Percentiles rank a stretch among this genome's conserved stretches.
Conservation (phyloP, 2,113 vertebrate species). For the Fukomys damarensis region DNA sequence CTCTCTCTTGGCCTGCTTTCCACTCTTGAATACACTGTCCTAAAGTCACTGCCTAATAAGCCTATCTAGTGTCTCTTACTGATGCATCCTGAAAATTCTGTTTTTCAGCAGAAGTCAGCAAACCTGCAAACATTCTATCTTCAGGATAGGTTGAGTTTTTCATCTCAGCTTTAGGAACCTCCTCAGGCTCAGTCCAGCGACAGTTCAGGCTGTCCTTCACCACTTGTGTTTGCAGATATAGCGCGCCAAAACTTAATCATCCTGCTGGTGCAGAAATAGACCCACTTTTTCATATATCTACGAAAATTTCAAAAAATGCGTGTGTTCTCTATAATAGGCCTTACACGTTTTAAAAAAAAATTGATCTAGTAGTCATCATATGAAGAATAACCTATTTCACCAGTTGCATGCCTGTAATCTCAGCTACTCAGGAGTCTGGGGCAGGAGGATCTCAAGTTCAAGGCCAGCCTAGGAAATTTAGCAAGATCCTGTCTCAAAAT, state of each 20-base stretch:
- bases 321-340: background rate
- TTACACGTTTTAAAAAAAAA: background rate
- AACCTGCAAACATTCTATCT: background rate
- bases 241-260: background rate
- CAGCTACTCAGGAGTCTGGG: background rate
- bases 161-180: background rate
- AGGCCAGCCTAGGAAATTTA: background rate
- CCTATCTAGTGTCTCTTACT: background rate
- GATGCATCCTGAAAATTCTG: background rate
- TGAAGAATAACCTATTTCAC: background rate
- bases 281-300: background rate
- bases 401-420: background rate
- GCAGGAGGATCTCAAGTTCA: background rate
- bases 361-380: background rate
- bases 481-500: background rate
- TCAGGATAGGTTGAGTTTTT: too few relatives aligned
- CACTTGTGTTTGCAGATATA: conserved; percentile 76
- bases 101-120: background rate
- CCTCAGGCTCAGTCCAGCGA: background rate
- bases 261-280: background rate
- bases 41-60: background rate
- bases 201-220: conserved; percentile 60
- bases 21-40: background rate
- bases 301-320: background rate
- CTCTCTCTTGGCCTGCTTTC: background rate